Percentiles rank a stretch among this genome's conserved stretches.
These are phyloP conservation scores for Andinoacara biseriatus DNA, from an alignment of 2,113 vertebrate species.

Conservation along the genomic window DNA sequence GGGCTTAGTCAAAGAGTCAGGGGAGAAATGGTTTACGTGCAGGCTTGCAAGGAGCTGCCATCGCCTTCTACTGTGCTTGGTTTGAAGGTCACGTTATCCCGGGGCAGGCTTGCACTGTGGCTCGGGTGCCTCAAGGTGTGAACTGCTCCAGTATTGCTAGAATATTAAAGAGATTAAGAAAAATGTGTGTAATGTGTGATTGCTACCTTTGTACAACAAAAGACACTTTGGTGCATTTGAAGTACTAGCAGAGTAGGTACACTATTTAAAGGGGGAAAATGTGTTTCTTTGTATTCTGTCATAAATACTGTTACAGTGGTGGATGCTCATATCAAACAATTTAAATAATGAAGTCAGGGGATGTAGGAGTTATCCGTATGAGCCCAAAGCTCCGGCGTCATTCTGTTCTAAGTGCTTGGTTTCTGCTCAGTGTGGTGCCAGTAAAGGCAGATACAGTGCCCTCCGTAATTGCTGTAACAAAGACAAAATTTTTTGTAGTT, in stretches of 20 bases:
- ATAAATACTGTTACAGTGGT: not conserved
- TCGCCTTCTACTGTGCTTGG: constrained; percentile 27
- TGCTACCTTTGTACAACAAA: not conserved
- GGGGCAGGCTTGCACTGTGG: not conserved
- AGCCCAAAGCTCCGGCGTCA: not conserved
- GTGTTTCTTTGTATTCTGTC: not conserved
- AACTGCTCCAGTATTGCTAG: not conserved
- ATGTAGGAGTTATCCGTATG: not conserved
- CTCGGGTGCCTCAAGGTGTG: constrained; percentile 18
- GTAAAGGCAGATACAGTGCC: not conserved
- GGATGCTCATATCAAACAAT: not conserved
- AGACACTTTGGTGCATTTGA: not conserved
- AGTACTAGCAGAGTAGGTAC: not conserved
- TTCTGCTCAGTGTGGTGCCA: not conserved
- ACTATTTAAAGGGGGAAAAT: not conserved
- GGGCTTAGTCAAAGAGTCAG: constrained; percentile 38
- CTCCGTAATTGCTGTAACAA: too few relatives aligned
- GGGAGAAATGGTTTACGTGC: not conserved
- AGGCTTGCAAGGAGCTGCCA: constrained; percentile 10
- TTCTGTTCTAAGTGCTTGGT: not conserved
- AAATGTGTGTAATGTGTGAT: not conserved
- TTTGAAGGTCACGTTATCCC: constrained; percentile 44
- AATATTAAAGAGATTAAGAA: not conserved
- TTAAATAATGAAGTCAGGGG: not conserved
- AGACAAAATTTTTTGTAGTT: too few relatives aligned